These are phyloP conservation scores for Drosophila conformis DNA, from an alignment of 2,888 invertebrate species.

Conservation along the genomic window DNA sequence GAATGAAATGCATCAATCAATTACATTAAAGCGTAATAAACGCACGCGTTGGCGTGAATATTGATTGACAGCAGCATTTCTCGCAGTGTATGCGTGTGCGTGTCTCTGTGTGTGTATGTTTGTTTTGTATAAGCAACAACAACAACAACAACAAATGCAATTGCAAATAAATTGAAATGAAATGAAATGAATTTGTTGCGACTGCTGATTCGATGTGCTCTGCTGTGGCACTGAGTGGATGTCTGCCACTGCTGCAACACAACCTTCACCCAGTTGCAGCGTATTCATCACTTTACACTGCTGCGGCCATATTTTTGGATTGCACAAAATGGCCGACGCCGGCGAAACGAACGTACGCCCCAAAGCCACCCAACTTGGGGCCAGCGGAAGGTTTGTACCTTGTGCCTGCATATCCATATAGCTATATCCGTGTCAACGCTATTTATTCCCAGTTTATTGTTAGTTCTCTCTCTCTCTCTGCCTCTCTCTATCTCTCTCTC, in stretches of 20 bases:
- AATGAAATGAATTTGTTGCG: constrained; percentile 30
- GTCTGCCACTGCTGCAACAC: constrained; percentile 25
- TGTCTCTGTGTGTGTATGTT: background rate
- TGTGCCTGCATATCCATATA: constrained; percentile 8
- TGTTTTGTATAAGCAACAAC: constrained; percentile 23
- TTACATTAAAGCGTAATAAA: background rate
- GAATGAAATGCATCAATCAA: background rate
- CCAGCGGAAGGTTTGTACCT: too few relatives aligned
- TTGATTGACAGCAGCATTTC: constrained; percentile 8
- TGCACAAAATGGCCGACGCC: background rate
- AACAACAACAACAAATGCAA: constrained; percentile 5
- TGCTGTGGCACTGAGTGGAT: constrained; percentile 4
- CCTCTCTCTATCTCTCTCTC: too few relatives aligned
- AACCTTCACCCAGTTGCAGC: constrained; percentile 75
- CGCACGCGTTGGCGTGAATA: constrained; percentile 2
- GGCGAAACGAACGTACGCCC: background rate
- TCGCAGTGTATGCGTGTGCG: constrained; percentile 3
- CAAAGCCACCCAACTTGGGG: background rate
- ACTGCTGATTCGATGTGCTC: constrained; percentile 4
- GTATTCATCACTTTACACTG: constrained; percentile 56
- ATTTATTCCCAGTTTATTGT: constrained; percentile 42
- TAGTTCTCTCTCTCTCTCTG: too few relatives aligned
- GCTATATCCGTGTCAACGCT: constrained; percentile 41
- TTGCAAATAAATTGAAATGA: constrained; percentile 25
- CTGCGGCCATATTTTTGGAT: constrained; percentile 61